Evolutionary conservation across 2,888 invertebrate genomes (phyloP).

Genomic region (Lissonota sp.): DNA sequence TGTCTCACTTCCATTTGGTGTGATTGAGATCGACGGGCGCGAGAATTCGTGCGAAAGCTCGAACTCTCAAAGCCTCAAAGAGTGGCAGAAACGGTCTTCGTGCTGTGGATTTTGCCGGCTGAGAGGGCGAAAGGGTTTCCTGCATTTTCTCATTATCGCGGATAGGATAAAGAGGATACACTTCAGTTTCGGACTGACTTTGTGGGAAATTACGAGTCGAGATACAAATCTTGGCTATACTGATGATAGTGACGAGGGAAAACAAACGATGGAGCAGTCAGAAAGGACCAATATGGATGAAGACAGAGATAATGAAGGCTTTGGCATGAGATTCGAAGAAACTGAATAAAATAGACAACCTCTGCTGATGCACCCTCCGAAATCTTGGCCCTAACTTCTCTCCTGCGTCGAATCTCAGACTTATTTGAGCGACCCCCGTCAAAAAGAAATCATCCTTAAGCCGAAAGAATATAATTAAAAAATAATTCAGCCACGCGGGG

Average conservation of each 20-base stretch:
- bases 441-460: constrained; percentile 49
- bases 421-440: constrained; percentile 33
- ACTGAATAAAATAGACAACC: constrained; percentile 67
- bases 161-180: constrained; percentile 49
- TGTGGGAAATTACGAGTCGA: constrained; percentile 24
- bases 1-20: constrained; percentile 64
- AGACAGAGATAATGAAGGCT: constrained; percentile 28
- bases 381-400: constrained; percentile 25
- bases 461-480: constrained; percentile 64
- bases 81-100: constrained; percentile 1
- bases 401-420: constrained; percentile 22
- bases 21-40: constrained; percentile 71
- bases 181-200: constrained; percentile 27
- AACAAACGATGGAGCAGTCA: constrained; percentile 28
- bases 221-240: constrained; percentile 19
- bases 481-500: constrained; percentile 55
- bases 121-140: constrained; percentile 66
- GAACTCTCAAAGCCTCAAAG: constrained; percentile 25
- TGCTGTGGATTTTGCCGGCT: constrained; percentile 28
- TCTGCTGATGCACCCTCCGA: constrained; percentile 33
- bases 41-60: constrained; percentile 57
- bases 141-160: constrained; percentile 77
- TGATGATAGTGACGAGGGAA: constrained; percentile 32
- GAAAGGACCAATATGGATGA: constrained; percentile 19
- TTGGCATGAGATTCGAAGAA: constrained; percentile 60